These are phyloP conservation scores for Magallana nippona DNA, from an alignment of 2,888 invertebrate species.

Conservation along the genomic window DNA sequence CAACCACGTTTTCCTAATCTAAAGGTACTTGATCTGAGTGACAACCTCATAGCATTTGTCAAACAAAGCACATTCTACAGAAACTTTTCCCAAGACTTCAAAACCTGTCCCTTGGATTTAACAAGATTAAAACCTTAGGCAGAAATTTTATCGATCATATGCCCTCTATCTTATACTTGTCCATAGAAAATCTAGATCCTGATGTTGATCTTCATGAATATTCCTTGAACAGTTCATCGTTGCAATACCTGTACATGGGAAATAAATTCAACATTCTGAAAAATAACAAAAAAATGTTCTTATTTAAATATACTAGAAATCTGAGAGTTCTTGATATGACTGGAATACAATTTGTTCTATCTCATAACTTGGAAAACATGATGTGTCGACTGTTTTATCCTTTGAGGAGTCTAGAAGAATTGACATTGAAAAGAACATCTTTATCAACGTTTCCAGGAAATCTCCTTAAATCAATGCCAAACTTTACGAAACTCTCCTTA, in stretches of 20 bases:
- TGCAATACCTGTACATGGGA: neutral
- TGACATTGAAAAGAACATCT: slow-evolving; percentile 32
- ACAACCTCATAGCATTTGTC: neutral
- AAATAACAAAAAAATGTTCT: neutral
- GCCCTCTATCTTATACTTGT: slow-evolving; percentile 2
- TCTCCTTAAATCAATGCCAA: slow-evolving; percentile 35
- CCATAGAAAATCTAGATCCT: neutral
- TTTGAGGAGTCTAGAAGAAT: slow-evolving; percentile 13
- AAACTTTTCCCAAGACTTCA: neutral
- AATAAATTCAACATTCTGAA: slow-evolving; percentile 24
- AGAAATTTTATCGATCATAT: slow-evolving; percentile 37
- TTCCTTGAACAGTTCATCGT: slow-evolving; percentile 2
- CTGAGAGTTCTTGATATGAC: slow-evolving; percentile 40
- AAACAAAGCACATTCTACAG: neutral
- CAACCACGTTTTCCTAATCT: slow-evolving; percentile 30
- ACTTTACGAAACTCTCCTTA: slow-evolving; percentile 21
- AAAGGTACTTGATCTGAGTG: neutral
- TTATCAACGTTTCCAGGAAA: slow-evolving; percentile 1
- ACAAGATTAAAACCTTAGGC: slow-evolving; percentile 28
- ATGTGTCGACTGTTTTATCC: slow-evolving; percentile 19
- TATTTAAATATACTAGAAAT: slow-evolving; percentile 40
- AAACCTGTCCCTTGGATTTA: slow-evolving; percentile 24
- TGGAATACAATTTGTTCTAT: neutral
- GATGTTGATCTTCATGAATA: neutral
- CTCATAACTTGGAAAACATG: neutral